Base-by-base conservation (phyloP, 2,797 vertebrate species). In the Poeciliopsis gracilis region DNA sequence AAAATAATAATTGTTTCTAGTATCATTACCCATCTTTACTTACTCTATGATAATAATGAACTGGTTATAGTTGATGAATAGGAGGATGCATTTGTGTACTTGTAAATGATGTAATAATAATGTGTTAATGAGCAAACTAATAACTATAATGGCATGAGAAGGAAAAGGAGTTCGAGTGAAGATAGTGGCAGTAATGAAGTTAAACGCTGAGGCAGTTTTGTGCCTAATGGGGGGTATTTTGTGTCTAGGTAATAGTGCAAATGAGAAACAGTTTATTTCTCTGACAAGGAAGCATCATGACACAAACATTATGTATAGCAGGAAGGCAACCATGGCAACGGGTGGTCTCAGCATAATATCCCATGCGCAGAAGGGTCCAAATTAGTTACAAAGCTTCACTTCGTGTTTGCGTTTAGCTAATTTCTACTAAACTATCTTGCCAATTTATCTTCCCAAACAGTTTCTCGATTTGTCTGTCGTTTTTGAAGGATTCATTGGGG, bases 321-420 rank as follows among this genome's bases (percentile, higher is more conserved):
- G 82, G 85, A 85, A 83, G 59, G 82, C 80, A 84, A 82, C 88
- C 84, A 88, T 86, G 80, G 90, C 83, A 90, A 85, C 82, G 59
- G 87, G 90, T 91, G 88, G 83, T 86, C 86, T 88, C 73, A 36
- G 77, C 77, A 73, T 83, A 82, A 88, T 75, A 83, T 82, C 77
- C 78, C 66, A 75, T 79, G 84, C 79, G 71, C 77, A 79, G 53
- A 83, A 83, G 78, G 63, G 76, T 88, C 79, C 88, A 90, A 86
- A 89, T 91, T 78, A 87, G 80, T 81, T 77, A 77, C 84, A 87
- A 90, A 91, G 87, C 75, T 79, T 70, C 33, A 75, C 83, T 86
- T 90, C 81, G 85, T 79, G 30, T 85, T 89, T 85, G 74, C 72
- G 79, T 90, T 93, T 87, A 87, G 46, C 82, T 83, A 84, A 90